Percentiles rank a stretch among this genome's conserved stretches.
phyloP scores from a whole-genome alignment of 2,113 vertebrate genomes.

The Columbina picui region DNA sequence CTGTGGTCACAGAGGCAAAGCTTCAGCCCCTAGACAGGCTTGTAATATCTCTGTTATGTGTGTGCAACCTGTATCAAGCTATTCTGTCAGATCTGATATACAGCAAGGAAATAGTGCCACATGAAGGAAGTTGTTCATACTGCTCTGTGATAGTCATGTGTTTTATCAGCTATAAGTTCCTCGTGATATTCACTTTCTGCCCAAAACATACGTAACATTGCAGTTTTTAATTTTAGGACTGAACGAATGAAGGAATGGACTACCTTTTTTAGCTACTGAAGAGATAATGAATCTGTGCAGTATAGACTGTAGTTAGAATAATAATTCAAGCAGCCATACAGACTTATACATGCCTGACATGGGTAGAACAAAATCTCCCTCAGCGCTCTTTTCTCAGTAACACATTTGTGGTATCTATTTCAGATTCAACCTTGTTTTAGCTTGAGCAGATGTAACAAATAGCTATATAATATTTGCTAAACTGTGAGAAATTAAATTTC shows the following conservation, averaged over 20 bases:
- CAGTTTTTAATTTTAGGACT: not conserved
- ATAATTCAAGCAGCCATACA: not conserved
- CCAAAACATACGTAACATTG: not conserved
- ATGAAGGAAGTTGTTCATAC: slow-evolving; percentile 15
- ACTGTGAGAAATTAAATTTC: not conserved
- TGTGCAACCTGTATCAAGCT: not conserved
- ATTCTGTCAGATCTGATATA: not conserved
- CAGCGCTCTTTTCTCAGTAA: not conserved
- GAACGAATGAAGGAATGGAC: not conserved
- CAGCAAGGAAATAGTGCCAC: not conserved
- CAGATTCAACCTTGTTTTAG: not conserved
- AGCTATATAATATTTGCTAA: not conserved
- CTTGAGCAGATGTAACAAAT: not conserved
- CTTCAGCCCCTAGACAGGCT: not conserved
- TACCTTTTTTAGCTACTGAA: not conserved
- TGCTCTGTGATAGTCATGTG: not conserved
- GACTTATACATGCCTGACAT: not conserved
- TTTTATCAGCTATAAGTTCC: not conserved
- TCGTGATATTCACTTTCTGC: not conserved
- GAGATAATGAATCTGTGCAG: not conserved
- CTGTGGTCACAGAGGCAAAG: not conserved
- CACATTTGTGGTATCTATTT: not conserved
- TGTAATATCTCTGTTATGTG: not conserved
- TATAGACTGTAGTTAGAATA: not conserved
- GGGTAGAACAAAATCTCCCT: not conserved